phyloP scores from a whole-genome alignment of 2,888 invertebrate genomes.

The Lysandra coridon region DNA sequence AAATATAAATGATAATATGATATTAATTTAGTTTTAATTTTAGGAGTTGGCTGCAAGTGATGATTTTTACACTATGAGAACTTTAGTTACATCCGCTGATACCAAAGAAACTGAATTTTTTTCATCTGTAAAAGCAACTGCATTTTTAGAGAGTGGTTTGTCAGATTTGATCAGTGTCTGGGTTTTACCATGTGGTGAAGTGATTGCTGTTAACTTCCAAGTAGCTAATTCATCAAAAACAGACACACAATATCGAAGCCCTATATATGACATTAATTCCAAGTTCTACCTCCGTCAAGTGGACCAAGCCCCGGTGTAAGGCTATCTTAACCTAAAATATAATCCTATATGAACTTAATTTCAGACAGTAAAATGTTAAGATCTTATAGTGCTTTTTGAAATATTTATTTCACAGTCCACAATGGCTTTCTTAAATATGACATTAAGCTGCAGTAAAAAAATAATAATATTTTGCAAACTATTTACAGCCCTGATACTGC shows the following conservation, averaged over 20 bases:
- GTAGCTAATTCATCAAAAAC: slow-evolving; percentile 59
- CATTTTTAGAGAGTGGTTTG: slow-evolving; percentile 87
- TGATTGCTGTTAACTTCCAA: slow-evolving; percentile 85
- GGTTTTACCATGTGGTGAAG: slow-evolving; percentile 88
- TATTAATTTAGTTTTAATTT: slow-evolving; percentile 16
- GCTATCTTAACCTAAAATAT: neutral
- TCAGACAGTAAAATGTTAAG: neutral
- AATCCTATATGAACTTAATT: neutral
- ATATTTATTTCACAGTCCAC: too few species aligned
- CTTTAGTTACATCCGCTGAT: slow-evolving; percentile 84
- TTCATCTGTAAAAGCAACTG: slow-evolving; percentile 90
- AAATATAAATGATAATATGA: neutral
- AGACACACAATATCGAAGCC: slow-evolving; percentile 39
- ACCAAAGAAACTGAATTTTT: slow-evolving; percentile 84
- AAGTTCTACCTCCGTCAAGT: slow-evolving; percentile 89
- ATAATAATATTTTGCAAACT: slow-evolving; percentile 1
- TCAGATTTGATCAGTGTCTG: slow-evolving; percentile 90
- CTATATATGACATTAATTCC: slow-evolving; percentile 82
- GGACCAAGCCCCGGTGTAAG: slow-evolving; percentile 88
- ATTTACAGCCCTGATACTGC: slow-evolving; percentile 93
- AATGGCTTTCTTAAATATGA: too few species aligned
- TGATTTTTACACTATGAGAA: slow-evolving; percentile 87
- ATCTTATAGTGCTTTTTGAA: too few species aligned
- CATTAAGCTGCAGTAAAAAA: neutral
- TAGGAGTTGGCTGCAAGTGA: slow-evolving; percentile 80